Conservation (phyloP, 2,888 invertebrate genomes). For the Sceliomorpha sp. region DNA sequence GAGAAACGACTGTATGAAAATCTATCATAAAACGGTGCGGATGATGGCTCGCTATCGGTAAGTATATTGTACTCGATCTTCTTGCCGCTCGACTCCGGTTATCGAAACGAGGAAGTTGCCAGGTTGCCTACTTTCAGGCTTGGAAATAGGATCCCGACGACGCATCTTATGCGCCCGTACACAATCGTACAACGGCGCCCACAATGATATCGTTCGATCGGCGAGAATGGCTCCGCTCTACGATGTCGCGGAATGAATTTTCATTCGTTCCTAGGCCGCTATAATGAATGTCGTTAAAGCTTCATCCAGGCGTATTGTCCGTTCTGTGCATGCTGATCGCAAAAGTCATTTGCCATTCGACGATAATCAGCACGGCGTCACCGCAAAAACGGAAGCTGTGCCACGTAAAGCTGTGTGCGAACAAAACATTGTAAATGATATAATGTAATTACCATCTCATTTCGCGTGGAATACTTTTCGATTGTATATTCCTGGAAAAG, state of each 20-base stretch:
- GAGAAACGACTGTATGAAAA: constrained; percentile 24
- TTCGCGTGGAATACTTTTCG: too few relatives aligned
- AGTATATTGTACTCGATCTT: constrained; percentile 39
- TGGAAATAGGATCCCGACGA: constrained; percentile 20
- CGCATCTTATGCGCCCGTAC: constrained; percentile 11
- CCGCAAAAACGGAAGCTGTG: not conserved
- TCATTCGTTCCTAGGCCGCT: constrained; percentile 31
- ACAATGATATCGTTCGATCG: constrained; percentile 43
- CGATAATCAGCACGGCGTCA: constrained; percentile 17
- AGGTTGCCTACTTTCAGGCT: constrained; percentile 20
- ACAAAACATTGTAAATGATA: too few relatives aligned
- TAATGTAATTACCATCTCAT: too few relatives aligned
- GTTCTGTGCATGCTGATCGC: constrained; percentile 20
- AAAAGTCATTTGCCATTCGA: constrained; percentile 40
- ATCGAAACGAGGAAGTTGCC: constrained; percentile 44
- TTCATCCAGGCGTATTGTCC: constrained; percentile 35
- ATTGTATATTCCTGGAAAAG: not conserved
- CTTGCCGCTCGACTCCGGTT: constrained; percentile 26
- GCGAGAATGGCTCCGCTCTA: constrained; percentile 10
- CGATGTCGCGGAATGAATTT: constrained; percentile 37
- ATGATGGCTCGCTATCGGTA: constrained; percentile 30
- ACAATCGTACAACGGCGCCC: constrained; percentile 5
- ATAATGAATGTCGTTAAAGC: constrained; percentile 49
- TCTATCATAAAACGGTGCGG: constrained; percentile 28
- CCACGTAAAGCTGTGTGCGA: not conserved